These are phyloP conservation scores for Macrostomum lignano DNA, from an alignment of 1,140 invertebrate genomes.

Conservation along the genomic window DNA sequence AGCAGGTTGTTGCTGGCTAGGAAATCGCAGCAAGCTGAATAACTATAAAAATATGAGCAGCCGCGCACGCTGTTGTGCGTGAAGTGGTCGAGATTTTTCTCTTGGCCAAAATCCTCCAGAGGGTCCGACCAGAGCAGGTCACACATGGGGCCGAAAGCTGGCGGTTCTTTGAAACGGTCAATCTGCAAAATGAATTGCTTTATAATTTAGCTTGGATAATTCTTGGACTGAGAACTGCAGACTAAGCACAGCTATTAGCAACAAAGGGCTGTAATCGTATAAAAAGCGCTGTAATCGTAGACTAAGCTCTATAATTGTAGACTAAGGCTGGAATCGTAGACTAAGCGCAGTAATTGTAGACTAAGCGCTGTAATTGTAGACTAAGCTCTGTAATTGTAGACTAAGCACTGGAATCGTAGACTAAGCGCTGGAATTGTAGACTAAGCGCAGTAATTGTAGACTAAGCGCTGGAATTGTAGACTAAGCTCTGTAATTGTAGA, in stretches of 20 bases:
- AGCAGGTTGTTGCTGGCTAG: slow-evolving; percentile 97
- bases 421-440: slow-evolving; percentile 4
- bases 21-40: slow-evolving; percentile 97
- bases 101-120: slow-evolving; percentile 93
- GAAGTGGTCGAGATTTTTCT: slow-evolving; percentile 97
- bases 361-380: no score
- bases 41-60: slow-evolving; percentile 98
- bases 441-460: not conserved
- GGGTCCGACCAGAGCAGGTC: slow-evolving; percentile 61
- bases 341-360: no score
- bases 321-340: no score
- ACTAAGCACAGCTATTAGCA: slow-evolving; percentile 6
- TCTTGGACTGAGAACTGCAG: not conserved
- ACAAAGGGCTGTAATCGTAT: not conserved
- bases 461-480: no score
- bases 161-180: slow-evolving; percentile 99
- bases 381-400: no score
- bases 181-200: slow-evolving; percentile 36
- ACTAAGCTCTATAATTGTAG: no score
- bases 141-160: slow-evolving; percentile 98
- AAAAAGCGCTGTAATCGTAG: no score
- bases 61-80: slow-evolving; percentile 97
- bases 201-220: slow-evolving; percentile 2
- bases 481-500: no score
- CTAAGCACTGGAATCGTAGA: no score